These are phyloP conservation scores for Phocoena sinus DNA, from an alignment of 2,113 vertebrate genomes.

Conservation along the genomic window DNA sequence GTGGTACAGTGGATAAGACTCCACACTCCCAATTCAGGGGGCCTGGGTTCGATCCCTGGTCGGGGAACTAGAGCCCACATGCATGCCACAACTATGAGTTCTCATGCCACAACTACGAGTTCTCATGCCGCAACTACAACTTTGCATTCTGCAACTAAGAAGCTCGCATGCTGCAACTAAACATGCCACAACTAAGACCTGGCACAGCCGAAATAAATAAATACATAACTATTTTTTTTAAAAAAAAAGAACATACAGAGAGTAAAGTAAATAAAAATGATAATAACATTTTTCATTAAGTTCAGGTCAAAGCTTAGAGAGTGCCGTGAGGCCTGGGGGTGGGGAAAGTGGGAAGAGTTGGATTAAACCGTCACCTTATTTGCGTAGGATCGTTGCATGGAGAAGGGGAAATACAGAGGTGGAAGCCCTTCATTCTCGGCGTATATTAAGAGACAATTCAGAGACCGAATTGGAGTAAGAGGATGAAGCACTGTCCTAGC, in stretches of 20 bases:
- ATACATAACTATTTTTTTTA: no score
- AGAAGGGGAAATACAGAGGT: not conserved
- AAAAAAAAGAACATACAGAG: not conserved
- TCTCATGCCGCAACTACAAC: no score
- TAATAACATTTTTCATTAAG: not conserved
- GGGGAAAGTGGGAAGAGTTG: not conserved
- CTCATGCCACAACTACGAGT: no score
- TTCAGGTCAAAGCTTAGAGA: not conserved
- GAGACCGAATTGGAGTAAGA: not conserved
- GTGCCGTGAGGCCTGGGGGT: not conserved
- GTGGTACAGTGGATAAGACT: no score
- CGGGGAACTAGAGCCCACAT: no score
- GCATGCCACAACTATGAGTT: no score
- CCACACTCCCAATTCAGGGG: no score
- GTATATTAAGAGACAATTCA: not conserved
- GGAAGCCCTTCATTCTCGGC: not conserved
- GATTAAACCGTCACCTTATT: not conserved
- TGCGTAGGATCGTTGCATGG: not conserved
- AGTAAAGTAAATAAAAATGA: not conserved
- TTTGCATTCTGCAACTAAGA: no score
- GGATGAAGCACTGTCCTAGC: not conserved
- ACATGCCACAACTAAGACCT: no score
- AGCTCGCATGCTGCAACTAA: no score
- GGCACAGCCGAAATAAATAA: no score
- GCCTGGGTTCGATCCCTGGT: no score